Percentiles rank a stretch among this genome's conserved stretches.
Evolutionary conservation across 1,140 invertebrate genomes (phyloP).

Genomic region (Patella vulgata): DNA sequence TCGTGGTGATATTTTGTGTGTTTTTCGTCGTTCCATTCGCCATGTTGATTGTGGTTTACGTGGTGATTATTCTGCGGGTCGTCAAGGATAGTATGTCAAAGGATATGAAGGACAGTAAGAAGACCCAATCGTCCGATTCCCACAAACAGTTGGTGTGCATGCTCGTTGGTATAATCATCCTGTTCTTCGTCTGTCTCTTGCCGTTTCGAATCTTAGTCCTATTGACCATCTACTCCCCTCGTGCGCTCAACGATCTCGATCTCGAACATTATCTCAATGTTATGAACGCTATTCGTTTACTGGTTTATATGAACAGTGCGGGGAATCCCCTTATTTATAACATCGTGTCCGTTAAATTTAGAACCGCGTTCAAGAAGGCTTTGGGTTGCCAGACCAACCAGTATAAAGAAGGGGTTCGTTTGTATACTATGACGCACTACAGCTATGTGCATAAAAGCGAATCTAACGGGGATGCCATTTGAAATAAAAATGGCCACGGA

Average conservation of each 20-base stretch:
- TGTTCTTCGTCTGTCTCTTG: conserved; percentile 89
- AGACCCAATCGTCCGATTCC: conserved; percentile 19
- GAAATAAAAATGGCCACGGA: no score
- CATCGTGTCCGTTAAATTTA: conserved; percentile 47
- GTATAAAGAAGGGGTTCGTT: background rate
- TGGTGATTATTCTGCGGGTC: conserved; percentile 30
- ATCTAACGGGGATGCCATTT: conserved; percentile 3
- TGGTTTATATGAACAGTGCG: conserved; percentile 39
- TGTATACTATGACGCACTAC: conserved; percentile 30
- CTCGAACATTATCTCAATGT: conserved; percentile 65
- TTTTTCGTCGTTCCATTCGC: conserved; percentile 44
- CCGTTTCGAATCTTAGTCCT: conserved; percentile 87
- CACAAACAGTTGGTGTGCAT: conserved; percentile 78
- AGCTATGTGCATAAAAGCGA: conserved; percentile 24
- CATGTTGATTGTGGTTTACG: conserved; percentile 37
- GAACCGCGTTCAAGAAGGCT: conserved; percentile 40
- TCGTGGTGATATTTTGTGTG: conserved; percentile 32
- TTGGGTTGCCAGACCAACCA: conserved; percentile 16
- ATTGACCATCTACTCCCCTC: conserved; percentile 70
- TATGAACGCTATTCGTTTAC: background rate
- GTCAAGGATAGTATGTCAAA: conserved; percentile 23
- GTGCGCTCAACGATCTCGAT: conserved; percentile 69
- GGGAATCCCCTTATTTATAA: conserved; percentile 42
- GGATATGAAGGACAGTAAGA: conserved; percentile 32
- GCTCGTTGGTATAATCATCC: conserved; percentile 87